Evolutionary conservation across 1,140 invertebrate genomes (phyloP), one percentile per base, ranked within the genome.

Genomic region (Hylyphantes graminicola): DNA sequence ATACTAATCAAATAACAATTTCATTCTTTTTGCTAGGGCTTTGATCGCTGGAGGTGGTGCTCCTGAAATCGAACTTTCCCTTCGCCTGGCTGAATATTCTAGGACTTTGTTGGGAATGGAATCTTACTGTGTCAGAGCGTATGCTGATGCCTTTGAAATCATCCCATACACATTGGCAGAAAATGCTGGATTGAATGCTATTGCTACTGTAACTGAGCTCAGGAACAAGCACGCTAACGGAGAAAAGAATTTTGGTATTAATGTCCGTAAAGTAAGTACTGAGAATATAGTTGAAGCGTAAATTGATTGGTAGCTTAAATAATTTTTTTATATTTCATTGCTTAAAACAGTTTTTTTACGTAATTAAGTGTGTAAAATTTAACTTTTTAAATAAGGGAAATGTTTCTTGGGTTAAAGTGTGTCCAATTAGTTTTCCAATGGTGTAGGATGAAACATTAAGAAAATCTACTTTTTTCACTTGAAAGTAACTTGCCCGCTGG

Each of bases 141-240:
- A 96, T 92, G 97, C 98, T 10, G 95, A 98, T 89, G 97, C 98
- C 1, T 91, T 99, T 35, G 97, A 99, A 91, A 94, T 99, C 6
- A 96, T 99, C 89, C 98, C 98, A 4, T 98, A 94, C 73, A 99
- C 98, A 5, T 91, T 99, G 75, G 97, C 98, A n/a, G 98, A 99
- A 91, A 99, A 99, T 90, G 98, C 98, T 48, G 98, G 98, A n/a
- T 91, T 99, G 3, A 99, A 98, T 91, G 95, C 98, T 0, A 99
- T 99, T 89, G 90, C 95, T 70, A 99, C 98, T 0, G 98, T 99
- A 0, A 99, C 98, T 0, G 97, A 99, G 90, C 91, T 99, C 75
- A 93, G 98, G 78, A 98, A 97, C 89, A 93, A 95, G 88, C 98
- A 99, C 91, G 96, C 96, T 0, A 92, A 94, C 84, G 95, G 94